Conservation (phyloP, 2,113 vertebrate species). For the Pelvicachromis taeniatus region DNA sequence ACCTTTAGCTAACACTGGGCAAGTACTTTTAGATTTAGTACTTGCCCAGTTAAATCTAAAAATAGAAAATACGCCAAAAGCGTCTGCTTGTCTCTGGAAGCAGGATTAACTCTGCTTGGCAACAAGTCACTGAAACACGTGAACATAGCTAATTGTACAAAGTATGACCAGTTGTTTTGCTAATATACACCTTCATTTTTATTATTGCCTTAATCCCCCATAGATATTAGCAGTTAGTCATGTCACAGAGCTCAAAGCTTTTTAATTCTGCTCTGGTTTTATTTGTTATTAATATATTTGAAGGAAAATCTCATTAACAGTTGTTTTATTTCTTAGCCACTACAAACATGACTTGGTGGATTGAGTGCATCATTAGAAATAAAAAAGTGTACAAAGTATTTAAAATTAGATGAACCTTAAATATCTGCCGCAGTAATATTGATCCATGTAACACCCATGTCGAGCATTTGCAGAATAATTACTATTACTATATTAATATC, state of each 20-base stretch:
- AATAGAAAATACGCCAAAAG: background rate
- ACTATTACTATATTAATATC: background rate
- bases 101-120: background rate
- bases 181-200: too few species aligned
- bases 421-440: background rate
- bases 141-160: background rate
- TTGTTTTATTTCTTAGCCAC: background rate
- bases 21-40: too few species aligned
- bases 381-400: background rate
- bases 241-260: background rate
- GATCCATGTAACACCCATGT: background rate
- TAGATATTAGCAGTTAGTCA: background rate
- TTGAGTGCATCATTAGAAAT: background rate
- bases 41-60: background rate
- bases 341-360: accelerated
- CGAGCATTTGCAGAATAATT: background rate
- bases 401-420: accelerated
- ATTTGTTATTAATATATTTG: background rate
- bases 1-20: too few species aligned
- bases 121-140: background rate
- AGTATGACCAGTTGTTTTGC: background rate
- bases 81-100: background rate
- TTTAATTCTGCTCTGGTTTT: background rate
- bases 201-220: background rate
- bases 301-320: background rate